These are phyloP conservation scores for Polypterus bichir DNA, from an alignment of 2,113 vertebrate species.

Conservation along the genomic window DNA sequence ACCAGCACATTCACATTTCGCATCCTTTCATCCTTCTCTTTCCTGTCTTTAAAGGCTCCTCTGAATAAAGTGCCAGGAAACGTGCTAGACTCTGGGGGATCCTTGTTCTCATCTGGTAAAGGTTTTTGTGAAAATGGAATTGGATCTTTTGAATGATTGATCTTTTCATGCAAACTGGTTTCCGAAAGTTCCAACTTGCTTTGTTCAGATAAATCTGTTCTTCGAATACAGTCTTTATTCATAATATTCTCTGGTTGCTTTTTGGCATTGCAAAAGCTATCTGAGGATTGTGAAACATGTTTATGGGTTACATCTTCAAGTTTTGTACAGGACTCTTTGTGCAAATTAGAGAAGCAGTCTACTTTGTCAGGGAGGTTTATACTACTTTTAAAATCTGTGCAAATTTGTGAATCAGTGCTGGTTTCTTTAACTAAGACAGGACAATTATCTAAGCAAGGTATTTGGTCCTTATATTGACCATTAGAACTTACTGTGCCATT, in stretches of 20 bases:
- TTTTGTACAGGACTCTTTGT: slow-evolving; percentile 50
- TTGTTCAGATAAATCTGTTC: slow-evolving; percentile 20
- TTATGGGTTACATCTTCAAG: slow-evolving; percentile 54
- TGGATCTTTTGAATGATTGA: slow-evolving; percentile 43
- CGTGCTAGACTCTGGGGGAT: slow-evolving; percentile 41
- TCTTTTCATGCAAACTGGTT: slow-evolving; percentile 46
- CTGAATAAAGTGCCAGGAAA: slow-evolving; percentile 46
- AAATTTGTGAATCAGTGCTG: slow-evolving; percentile 43
- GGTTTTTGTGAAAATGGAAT: slow-evolving; percentile 40
- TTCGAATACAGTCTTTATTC: slow-evolving; percentile 22
- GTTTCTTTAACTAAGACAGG: slow-evolving; percentile 35
- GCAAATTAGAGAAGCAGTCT: slow-evolving; percentile 41
- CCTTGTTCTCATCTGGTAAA: slow-evolving; percentile 64
- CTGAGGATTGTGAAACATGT: slow-evolving; percentile 40
- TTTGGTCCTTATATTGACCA: slow-evolving; percentile 48
- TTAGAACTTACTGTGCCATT: slow-evolving; percentile 29
- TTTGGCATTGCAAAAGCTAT: slow-evolving; percentile 53
- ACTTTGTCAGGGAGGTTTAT: slow-evolving; percentile 32
- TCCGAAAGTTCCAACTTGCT: slow-evolving; percentile 48
- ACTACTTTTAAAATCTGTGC: slow-evolving; percentile 53
- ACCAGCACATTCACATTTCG: slow-evolving; percentile 52
- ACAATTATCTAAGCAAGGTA: slow-evolving; percentile 31
- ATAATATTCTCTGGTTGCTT: slow-evolving; percentile 24
- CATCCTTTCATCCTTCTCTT: slow-evolving; percentile 33
- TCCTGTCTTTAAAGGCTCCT: slow-evolving; percentile 35